phyloP scores from a whole-genome alignment of 2,113 vertebrate genomes.

The Microtus pennsylvanicus region DNA sequence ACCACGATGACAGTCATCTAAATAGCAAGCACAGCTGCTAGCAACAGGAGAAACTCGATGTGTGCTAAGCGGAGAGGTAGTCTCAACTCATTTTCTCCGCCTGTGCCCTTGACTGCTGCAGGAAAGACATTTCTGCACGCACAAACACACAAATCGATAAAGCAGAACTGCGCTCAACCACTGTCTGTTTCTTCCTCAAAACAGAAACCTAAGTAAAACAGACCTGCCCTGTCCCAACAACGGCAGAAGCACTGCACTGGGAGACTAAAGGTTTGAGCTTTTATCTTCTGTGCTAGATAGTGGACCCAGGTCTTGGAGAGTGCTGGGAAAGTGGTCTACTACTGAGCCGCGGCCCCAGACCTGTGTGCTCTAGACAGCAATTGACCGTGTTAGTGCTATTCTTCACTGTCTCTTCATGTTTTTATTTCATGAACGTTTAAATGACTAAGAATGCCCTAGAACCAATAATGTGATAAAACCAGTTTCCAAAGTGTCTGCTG shows the following conservation, averaged over 20 bases:
- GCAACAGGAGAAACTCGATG: not conserved
- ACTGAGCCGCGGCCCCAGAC: too few relatives aligned
- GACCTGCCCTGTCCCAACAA: not conserved
- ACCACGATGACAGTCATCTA: not conserved
- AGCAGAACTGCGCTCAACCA: not conserved
- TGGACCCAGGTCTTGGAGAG: not conserved
- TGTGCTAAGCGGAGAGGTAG: not conserved
- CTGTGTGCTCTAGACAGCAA: not conserved
- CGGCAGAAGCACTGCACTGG: not conserved
- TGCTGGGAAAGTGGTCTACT: not conserved
- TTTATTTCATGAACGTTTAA: conserved; percentile 19
- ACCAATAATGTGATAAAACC: not conserved
- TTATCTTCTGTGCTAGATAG: not conserved
- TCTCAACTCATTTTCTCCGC: not conserved
- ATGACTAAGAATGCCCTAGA: not conserved
- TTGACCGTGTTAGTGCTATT: not conserved
- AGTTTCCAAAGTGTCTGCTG: not conserved
- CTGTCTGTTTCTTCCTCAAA: not conserved
- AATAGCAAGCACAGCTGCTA: not conserved
- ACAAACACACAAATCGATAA: not conserved
- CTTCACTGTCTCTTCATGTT: conserved; percentile 11
- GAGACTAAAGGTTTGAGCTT: not conserved
- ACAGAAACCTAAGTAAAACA: not conserved
- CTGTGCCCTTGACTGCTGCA: not conserved
- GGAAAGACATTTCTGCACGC: not conserved